phyloP scores from a whole-genome alignment of 2,888 invertebrate species.

The Nemurella pictetii region DNA sequence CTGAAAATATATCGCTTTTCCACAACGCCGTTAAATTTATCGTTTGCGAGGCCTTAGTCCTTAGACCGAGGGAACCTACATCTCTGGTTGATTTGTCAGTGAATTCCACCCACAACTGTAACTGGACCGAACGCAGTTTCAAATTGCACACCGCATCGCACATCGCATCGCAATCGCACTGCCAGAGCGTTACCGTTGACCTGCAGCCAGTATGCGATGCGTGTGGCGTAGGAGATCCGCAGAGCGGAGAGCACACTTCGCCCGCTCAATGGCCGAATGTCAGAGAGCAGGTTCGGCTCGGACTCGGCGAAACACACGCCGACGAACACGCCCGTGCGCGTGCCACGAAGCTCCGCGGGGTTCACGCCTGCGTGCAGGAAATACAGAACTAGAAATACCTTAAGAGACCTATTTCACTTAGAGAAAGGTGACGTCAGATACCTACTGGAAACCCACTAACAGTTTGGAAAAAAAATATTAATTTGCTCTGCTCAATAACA shows the following conservation, averaged over 20 bases:
- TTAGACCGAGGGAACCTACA: too few relatives aligned
- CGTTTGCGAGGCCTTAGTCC: too few relatives aligned
- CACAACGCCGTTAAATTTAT: too few relatives aligned
- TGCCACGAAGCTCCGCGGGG: conserved; percentile 69
- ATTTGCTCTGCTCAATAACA: too few relatives aligned
- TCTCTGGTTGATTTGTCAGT: too few relatives aligned
- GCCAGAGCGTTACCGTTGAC: conserved; percentile 72
- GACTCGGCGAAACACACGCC: conserved; percentile 78
- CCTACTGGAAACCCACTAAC: too few relatives aligned
- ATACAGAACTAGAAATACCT: not conserved
- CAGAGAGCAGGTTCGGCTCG: conserved; percentile 57
- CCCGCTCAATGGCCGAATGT: conserved; percentile 52
- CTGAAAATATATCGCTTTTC: too few relatives aligned
- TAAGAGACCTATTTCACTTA: not conserved
- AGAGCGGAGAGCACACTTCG: conserved; percentile 76
- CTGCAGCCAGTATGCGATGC: conserved; percentile 86
- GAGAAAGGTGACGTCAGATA: not conserved
- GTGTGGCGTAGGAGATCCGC: conserved; percentile 88
- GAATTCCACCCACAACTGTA: too few relatives aligned
- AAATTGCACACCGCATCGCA: too few relatives aligned
- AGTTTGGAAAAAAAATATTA: too few relatives aligned
- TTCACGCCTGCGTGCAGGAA: conserved; percentile 65
- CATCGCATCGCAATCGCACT: too few relatives aligned
- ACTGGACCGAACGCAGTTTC: too few relatives aligned
- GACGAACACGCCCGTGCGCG: conserved; percentile 78